Conservation (phyloP, 2,113 vertebrate species). For the Centropus unirufus region DNA sequence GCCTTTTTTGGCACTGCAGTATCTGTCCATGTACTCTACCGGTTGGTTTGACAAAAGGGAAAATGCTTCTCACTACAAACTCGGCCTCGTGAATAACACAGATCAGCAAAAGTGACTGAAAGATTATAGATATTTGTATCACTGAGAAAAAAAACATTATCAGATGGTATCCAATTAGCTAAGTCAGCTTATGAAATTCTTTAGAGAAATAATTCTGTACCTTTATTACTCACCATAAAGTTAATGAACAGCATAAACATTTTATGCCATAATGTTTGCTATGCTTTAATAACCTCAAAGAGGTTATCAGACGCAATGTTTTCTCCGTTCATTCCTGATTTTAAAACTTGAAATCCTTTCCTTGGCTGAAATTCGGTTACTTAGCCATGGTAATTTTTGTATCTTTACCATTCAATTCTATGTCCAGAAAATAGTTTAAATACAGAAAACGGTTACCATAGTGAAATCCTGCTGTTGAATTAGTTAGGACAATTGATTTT, state of each 20-base stretch:
- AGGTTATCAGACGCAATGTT: background rate
- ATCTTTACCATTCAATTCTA: background rate
- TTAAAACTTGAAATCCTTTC: background rate
- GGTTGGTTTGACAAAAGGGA: background rate
- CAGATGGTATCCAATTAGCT: background rate
- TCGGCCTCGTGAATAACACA: background rate
- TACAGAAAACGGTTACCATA: background rate
- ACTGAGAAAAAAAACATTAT: background rate
- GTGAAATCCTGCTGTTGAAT: background rate
- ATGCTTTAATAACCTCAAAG: background rate
- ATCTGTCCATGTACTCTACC: background rate
- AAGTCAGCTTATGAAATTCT: background rate
- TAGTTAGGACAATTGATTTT: background rate
- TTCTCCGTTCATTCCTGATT: background rate
- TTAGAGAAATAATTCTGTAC: background rate
- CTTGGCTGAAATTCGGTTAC: background rate
- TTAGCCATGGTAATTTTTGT: background rate
- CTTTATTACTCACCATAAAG: background rate
- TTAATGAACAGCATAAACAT: background rate
- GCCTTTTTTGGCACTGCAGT: background rate
- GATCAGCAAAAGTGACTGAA: background rate
- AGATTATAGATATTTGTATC: background rate
- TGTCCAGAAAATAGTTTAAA: background rate
- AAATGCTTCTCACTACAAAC: background rate
- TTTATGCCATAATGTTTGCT: background rate